These are phyloP conservation scores for Meda fulgida DNA, from an alignment of 2,797 vertebrate genomes.

Conservation along the genomic window DNA sequence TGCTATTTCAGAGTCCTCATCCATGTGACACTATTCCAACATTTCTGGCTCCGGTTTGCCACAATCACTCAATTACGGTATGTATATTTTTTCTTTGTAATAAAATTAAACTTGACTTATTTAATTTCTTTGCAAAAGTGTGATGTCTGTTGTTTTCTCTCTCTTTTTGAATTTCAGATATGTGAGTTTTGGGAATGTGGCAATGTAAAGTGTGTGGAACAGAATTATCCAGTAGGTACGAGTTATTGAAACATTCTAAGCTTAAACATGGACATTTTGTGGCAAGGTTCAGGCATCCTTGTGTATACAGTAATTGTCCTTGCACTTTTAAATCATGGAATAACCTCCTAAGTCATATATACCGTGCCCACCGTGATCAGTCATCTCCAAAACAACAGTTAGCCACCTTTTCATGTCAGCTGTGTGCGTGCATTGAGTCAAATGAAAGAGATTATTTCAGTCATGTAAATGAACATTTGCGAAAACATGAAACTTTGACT, in stretches of 20 bases:
- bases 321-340: slow-evolving; percentile 42
- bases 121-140: background rate
- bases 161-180: background rate
- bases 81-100: no score
- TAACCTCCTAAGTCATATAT: slow-evolving; percentile 26
- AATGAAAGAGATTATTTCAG: slow-evolving; percentile 30
- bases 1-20: no score
- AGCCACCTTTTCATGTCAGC: slow-evolving; percentile 25
- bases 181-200: background rate
- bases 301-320: slow-evolving; percentile 35
- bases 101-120: background rate
- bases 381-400: slow-evolving; percentile 5
- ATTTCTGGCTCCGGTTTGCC: no score
- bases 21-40: no score
- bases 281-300: slow-evolving; percentile 16
- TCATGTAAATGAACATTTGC: slow-evolving; percentile 35
- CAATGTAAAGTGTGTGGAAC: background rate
- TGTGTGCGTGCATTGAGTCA: slow-evolving; percentile 24
- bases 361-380: background rate
- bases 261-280: slow-evolving; percentile 2
- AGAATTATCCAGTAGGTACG: background rate
- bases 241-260: slow-evolving; percentile 2
- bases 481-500: background rate
- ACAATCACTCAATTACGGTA: no score
- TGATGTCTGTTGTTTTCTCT: background rate